Evolutionary conservation across 2,888 invertebrate species (phyloP).

Genomic region (Macrophya annulata): DNA sequence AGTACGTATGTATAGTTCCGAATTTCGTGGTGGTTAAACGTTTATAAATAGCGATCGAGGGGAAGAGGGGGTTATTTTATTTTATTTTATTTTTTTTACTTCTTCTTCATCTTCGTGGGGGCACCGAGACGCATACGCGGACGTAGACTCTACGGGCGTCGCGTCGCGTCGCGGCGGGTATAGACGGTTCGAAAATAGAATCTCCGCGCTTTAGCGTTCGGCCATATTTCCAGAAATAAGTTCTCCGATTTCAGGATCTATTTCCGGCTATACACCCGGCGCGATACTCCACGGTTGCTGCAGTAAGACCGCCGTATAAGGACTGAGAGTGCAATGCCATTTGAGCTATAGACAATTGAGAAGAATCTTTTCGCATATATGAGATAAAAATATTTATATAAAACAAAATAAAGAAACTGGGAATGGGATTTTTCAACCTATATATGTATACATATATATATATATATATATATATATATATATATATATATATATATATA

Average conservation of each 20-base stretch:
- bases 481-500: too few relatives aligned
- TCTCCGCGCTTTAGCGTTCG: slow-evolving; percentile 59
- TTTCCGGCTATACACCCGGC: slow-evolving; percentile 54
- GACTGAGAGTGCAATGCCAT: slow-evolving; percentile 55
- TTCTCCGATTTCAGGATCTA: slow-evolving; percentile 69
- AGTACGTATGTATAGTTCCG: background rate
- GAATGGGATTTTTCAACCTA: too few relatives aligned
- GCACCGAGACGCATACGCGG: slow-evolving; percentile 25
- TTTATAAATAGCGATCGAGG: slow-evolving; percentile 31
- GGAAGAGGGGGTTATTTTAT: slow-evolving; percentile 4
- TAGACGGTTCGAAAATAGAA: slow-evolving; percentile 71
- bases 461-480: too few relatives aligned
- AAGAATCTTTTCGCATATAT: too few relatives aligned
- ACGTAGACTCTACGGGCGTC: background rate
- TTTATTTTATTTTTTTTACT: too few relatives aligned
- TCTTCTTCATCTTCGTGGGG: slow-evolving; percentile 43
- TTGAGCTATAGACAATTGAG: slow-evolving; percentile 15
- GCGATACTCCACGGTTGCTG: slow-evolving; percentile 42
- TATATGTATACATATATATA: too few relatives aligned
- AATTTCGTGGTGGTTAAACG: background rate
- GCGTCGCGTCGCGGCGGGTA: slow-evolving; percentile 41
- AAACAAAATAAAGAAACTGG: too few relatives aligned
- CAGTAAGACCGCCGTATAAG: slow-evolving; percentile 49
- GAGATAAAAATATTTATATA: too few relatives aligned
- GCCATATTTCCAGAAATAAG: slow-evolving; percentile 76